These are phyloP conservation scores for Oeneis ivallda DNA, from an alignment of 2,888 invertebrate species.

Conservation along the genomic window DNA sequence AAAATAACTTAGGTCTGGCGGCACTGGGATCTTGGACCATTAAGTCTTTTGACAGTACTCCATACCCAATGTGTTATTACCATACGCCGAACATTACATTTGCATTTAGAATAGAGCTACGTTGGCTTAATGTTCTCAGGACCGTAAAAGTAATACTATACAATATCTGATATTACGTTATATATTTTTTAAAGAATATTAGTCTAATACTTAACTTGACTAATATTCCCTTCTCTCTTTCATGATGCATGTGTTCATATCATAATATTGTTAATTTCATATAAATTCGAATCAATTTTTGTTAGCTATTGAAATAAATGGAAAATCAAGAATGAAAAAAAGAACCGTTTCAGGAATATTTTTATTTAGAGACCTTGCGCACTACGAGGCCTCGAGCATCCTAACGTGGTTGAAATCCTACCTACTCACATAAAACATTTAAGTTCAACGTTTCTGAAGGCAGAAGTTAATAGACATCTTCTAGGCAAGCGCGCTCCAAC, in stretches of 20 bases:
- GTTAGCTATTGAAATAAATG: conserved; percentile 15
- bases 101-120: conserved; percentile 25
- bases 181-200: not conserved
- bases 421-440: too few relatives aligned
- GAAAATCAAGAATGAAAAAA: conserved; percentile 16
- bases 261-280: too few relatives aligned
- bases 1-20: too few relatives aligned
- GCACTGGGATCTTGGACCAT: too few relatives aligned
- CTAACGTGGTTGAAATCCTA: too few relatives aligned
- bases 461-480: too few relatives aligned
- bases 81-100: conserved; percentile 25
- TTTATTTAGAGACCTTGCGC: not conserved
- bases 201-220: too few relatives aligned
- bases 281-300: conserved; percentile 26
- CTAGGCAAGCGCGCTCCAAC: too few relatives aligned
- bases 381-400: too few relatives aligned
- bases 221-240: too few relatives aligned
- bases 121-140: conserved; percentile 21
- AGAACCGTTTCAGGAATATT: conserved; percentile 22
- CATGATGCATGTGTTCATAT: too few relatives aligned
- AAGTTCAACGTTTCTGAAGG: too few relatives aligned
- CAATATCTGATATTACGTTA: not conserved
- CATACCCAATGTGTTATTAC: conserved; percentile 21
- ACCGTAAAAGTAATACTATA: conserved; percentile 15
- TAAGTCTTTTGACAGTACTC: conserved; percentile 10